Evolutionary conservation across 1,140 invertebrate genomes (phyloP), one percentile per base, ranked within the genome.

Genomic region (Amphibalanus amphitrite): DNA sequence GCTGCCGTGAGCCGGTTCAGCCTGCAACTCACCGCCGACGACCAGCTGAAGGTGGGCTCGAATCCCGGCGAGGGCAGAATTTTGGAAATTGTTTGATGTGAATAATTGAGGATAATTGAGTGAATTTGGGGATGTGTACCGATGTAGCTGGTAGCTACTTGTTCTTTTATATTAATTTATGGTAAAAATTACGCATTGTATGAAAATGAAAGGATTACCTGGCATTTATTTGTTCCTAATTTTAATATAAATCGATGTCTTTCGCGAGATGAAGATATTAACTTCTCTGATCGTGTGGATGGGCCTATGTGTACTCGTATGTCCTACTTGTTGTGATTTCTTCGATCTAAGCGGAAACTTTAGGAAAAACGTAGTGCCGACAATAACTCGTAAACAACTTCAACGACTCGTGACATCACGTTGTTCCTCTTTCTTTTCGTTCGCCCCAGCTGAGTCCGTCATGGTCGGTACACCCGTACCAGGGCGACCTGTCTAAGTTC

Each of bases 1-100:
- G 75, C 80, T 33, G 77, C 79, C 6, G 81, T 88, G 1, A 78
- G 81, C 3, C 76, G 78, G 25, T 82, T 84, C 76, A 86, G 84
- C 3, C 83, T 86, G 40, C 75, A 80, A 69, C 72, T 84, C 15
- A 72, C 79, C 28, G 23, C 47, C 17, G 67, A 75, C 69, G 73
- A 79, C 70, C 40, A 71, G 26, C 70, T 74, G 23, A 25, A 74
- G 67, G 30, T 74, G 28, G 28, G 65, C 28, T 67, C 65, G 28
- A 28, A 28, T 26, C n/a, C 65, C 65, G 10, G 8, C 28, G 28
- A 0, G 3, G n/a, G 65, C 65, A 28, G 23, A 3, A 13, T 28
- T 67, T 67, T 67, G n/a, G 8, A n/a, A n/a, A n/a, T n/a, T n/a
- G n/a, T n/a, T n/a, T n/a, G n/a, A n/a, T n/a, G n/a, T n/a, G n/a